These are phyloP conservation scores for Alviniconcha marisindica DNA, from an alignment of 1,140 invertebrate genomes.

Conservation along the genomic window DNA sequence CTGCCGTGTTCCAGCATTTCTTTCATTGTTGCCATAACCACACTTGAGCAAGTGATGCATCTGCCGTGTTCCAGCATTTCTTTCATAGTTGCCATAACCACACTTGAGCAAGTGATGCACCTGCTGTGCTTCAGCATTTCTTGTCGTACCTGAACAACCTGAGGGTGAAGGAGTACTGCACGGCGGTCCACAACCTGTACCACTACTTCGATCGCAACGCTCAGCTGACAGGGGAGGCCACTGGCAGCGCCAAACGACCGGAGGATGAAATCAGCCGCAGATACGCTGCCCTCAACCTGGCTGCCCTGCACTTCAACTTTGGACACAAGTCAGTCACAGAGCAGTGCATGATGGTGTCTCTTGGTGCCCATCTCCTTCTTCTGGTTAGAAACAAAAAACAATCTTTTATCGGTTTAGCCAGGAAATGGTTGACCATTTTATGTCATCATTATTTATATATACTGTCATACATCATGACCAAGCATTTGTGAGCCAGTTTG, in stretches of 20 bases:
- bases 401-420: too few relatives aligned
- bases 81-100: neutral
- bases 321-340: conserved; percentile 86
- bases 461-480: too few relatives aligned
- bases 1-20: neutral
- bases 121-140: conserved; percentile 84
- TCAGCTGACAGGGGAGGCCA: conserved; percentile 74
- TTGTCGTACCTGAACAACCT: conserved; percentile 93
- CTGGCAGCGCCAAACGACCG: conserved; percentile 62
- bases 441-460: too few relatives aligned
- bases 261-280: conserved; percentile 86
- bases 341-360: too few relatives aligned
- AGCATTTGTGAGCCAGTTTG: too few relatives aligned
- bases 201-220: conserved; percentile 87
- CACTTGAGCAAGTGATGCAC: too few relatives aligned
- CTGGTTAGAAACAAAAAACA: too few relatives aligned
- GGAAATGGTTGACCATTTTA: too few relatives aligned
- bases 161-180: conserved; percentile 90
- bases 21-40: too few relatives aligned
- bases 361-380: too few relatives aligned
- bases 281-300: conserved; percentile 93
- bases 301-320: conserved; percentile 90
- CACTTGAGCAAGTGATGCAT: neutral
- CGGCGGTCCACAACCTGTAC: conserved; percentile 88
- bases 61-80: neutral